These are phyloP conservation scores for Lycophotia porphyrea DNA, from an alignment of 2,888 invertebrate genomes.

Conservation along the genomic window DNA sequence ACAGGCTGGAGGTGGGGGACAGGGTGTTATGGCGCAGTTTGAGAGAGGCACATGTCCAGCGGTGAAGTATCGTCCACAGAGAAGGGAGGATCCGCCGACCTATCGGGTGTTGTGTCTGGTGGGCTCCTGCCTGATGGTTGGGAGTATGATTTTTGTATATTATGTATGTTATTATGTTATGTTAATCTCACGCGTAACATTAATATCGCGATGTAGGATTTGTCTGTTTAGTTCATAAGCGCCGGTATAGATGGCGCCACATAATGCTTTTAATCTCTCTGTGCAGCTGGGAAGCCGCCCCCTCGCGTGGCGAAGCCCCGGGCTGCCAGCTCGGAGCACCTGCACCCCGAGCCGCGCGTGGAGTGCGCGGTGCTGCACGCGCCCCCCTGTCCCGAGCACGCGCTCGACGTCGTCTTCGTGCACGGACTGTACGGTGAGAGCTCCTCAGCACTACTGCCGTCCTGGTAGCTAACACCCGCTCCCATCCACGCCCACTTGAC, in stretches of 20 bases:
- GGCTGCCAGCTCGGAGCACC: constrained; percentile 79
- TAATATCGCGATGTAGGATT: background rate
- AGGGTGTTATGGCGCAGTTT: too few species aligned
- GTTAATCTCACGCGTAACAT: background rate
- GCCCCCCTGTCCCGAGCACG: constrained; percentile 73
- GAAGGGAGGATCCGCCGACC: too few species aligned
- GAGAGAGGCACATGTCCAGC: too few species aligned
- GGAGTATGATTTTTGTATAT: too few species aligned
- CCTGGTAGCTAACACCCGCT: background rate
- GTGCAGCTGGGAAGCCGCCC: constrained; percentile 6
- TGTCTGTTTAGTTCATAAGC: background rate
- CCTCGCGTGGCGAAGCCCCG: constrained; percentile 67
- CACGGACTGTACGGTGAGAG: constrained; percentile 93
- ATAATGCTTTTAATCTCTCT: background rate
- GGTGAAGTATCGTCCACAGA: too few species aligned
- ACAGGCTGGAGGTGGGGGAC: too few species aligned
- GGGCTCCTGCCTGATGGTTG: too few species aligned
- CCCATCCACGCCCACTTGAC: too few species aligned
- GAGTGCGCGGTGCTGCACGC: constrained; percentile 82
- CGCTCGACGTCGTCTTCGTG: constrained; percentile 94
- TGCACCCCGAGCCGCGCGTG: constrained; percentile 84
- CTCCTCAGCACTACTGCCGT: too few species aligned
- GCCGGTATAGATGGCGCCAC: background rate
- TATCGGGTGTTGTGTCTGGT: too few species aligned
- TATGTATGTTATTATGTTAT: too few species aligned